A percentile compares a stretch with the other conserved stretches of the same genome.
phyloP scores from a whole-genome alignment of 2,888 invertebrate genomes.

The Lomographa bimaculata region DNA sequence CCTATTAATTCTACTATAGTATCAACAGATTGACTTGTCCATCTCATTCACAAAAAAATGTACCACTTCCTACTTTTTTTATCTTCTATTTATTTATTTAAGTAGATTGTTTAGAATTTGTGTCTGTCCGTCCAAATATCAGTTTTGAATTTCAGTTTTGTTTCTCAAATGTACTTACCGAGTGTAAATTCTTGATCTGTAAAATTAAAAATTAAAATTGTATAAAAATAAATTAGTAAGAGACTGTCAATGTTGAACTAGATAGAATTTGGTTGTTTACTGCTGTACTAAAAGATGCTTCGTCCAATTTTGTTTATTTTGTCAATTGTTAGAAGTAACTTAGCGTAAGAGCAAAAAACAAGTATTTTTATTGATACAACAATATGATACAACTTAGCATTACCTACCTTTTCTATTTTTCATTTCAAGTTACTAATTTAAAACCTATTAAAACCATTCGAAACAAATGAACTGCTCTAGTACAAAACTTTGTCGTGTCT shows the following conservation, averaged over 20 bases:
- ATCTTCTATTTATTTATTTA: constrained; percentile 42
- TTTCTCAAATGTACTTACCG: constrained; percentile 40
- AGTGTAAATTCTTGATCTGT: constrained; percentile 63
- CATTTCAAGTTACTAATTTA: no score
- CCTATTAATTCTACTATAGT: no score
- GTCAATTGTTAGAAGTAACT: constrained; percentile 61
- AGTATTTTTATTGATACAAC: no score
- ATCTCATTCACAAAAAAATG: neutral
- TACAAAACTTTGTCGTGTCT: constrained; percentile 69
- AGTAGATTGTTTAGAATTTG: constrained; percentile 53
- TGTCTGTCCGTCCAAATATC: constrained; percentile 78
- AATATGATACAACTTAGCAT: no score
- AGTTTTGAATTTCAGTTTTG: constrained; percentile 43
- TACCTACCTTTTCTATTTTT: constrained; percentile 13
- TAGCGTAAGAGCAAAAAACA: constrained; percentile 45
- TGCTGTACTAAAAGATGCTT: constrained; percentile 70
- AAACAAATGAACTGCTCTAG: constrained; percentile 66
- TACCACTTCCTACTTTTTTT: no score
- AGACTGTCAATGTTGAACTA: constrained; percentile 65
- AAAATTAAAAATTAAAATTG: constrained; percentile 60
- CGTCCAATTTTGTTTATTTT: constrained; percentile 51
- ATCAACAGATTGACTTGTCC: constrained; percentile 7
- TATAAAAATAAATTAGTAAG: constrained; percentile 72
- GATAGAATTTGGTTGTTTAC: constrained; percentile 58
- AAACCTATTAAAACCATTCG: no score